Base-by-base conservation (phyloP, 2,797 vertebrate genomes). In the Tinamus major region DNA sequence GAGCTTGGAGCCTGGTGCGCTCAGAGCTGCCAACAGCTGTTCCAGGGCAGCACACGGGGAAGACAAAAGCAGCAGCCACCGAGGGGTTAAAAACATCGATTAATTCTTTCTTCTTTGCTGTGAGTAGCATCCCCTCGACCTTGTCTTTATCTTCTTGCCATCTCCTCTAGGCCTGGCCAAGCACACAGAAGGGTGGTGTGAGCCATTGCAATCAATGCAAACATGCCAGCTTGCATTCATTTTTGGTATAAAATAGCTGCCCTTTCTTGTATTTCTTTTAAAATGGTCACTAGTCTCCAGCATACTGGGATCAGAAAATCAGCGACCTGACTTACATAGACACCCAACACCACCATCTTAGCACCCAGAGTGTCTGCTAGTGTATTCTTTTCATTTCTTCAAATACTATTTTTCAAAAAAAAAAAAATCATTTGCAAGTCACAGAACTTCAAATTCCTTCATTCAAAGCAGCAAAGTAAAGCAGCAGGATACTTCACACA, bases 11-110 rank as follows among this genome's bases (percentile, higher is more conserved):
- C 88, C 79, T 26, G 82, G 84, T n/a, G 68, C 0, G 39, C 71
- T 68, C 70, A 7, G 72, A 90, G 85, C 79, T 79, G 75, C 90
- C 1, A 1, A 67, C 96, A 97, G 96, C 96, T 96, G 95, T 42
- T 96, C 86, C 70, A 85, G 94, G 81, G 71, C 67, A 89, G 6
- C 70, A 78, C 82, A 89, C 17, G 91, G 91, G 12, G 74, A 41
- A 48, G 49, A 77, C 84, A 65, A 87, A 90, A 64, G 77, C 69
- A 48, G 55, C 67, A 81, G 92, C 35, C 84, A 91, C 64, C 49
- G 74, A 96, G 49, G 78, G 68, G 92, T 97, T 96, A 96, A 96
- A 93, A 74, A 42, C 15, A 2, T 12, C 53, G 14, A 81, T 94
- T 11, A 71, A 74, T 65, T 20, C 42, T 49, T 26, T 44, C 15